Evolutionary conservation across 2,888 invertebrate genomes (phyloP).

Genomic region (Priocnemis perturbator): DNA sequence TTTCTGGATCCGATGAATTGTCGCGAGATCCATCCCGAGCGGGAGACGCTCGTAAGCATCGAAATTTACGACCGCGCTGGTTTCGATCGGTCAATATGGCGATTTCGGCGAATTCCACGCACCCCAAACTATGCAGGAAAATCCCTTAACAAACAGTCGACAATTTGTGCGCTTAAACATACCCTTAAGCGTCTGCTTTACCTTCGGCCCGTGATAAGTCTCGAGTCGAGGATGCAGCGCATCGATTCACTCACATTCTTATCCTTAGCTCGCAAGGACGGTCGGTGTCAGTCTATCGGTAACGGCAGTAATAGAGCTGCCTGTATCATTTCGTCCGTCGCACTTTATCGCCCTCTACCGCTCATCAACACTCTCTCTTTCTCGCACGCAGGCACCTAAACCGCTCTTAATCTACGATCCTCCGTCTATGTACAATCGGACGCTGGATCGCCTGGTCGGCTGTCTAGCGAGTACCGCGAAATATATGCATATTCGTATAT

Average conservation of each 20-base stretch:
- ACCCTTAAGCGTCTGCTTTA: not conserved
- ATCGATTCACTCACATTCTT: too few species aligned
- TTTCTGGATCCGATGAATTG: conserved; percentile 29
- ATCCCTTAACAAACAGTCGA: not conserved
- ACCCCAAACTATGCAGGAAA: too few species aligned
- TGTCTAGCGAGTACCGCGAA: too few species aligned
- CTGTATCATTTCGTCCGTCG: not conserved
- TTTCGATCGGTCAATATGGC: conserved; percentile 50
- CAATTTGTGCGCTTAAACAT: conserved; percentile 22
- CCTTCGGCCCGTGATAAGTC: too few species aligned
- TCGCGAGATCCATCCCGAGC: conserved; percentile 17
- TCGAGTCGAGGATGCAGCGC: too few species aligned
- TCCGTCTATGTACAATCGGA: too few species aligned
- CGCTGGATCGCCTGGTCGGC: too few species aligned
- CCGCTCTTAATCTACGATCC: too few species aligned
- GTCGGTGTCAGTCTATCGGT: conserved; percentile 61
- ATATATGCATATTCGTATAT: too few species aligned
- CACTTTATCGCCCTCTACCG: conserved; percentile 8
- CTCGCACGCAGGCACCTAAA: too few species aligned
- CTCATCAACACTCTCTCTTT: conserved; percentile 11
- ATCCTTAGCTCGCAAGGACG: conserved; percentile 45
- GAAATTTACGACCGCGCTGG: not conserved
- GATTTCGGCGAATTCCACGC: conserved; percentile 24
- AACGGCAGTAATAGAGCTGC: conserved; percentile 48
- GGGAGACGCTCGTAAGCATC: conserved; percentile 9